Evolutionary conservation across 2,888 invertebrate genomes (phyloP).

Genomic region (Mantis religiosa): DNA sequence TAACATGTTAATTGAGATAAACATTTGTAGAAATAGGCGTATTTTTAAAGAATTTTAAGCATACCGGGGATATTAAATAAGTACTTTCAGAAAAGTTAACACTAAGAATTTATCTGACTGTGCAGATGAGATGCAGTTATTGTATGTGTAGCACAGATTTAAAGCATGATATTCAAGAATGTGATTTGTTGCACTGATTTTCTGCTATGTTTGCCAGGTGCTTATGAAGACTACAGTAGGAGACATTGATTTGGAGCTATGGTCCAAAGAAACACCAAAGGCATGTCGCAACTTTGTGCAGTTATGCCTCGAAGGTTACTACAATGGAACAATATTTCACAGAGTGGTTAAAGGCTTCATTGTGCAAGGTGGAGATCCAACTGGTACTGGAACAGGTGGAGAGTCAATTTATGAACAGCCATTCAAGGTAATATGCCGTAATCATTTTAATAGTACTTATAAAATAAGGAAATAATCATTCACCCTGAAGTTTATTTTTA

Average conservation of each 20-base stretch:
- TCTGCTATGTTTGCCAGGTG: conserved; percentile 51
- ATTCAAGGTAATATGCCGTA: conserved; percentile 65
- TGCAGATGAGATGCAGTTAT: background rate
- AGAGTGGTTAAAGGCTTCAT: conserved; percentile 91
- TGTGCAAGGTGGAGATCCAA: conserved; percentile 95
- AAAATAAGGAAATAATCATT: too few relatives aligned
- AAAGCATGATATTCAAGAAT: background rate
- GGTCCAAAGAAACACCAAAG: conserved; percentile 95
- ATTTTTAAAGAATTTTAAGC: too few relatives aligned
- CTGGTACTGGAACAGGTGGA: conserved; percentile 92
- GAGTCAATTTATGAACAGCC: conserved; percentile 92
- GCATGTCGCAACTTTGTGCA: conserved; percentile 94
- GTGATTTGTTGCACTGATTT: background rate
- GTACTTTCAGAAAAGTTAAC: background rate
- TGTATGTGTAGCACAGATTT: background rate
- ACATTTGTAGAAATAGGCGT: too few relatives aligned
- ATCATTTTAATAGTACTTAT: too few relatives aligned
- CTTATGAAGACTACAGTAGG: conserved; percentile 87
- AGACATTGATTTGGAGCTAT: conserved; percentile 95
- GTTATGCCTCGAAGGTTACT: conserved; percentile 93
- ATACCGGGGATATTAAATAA: background rate
- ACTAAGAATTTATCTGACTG: background rate
- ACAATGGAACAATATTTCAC: conserved; percentile 89
- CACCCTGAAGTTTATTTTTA: too few relatives aligned
- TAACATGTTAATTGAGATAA: too few relatives aligned